Evolutionary conservation across 92 coral and sea anemone genomes (phyloP).

Genomic region (Epizoanthus illoricatus): DNA sequence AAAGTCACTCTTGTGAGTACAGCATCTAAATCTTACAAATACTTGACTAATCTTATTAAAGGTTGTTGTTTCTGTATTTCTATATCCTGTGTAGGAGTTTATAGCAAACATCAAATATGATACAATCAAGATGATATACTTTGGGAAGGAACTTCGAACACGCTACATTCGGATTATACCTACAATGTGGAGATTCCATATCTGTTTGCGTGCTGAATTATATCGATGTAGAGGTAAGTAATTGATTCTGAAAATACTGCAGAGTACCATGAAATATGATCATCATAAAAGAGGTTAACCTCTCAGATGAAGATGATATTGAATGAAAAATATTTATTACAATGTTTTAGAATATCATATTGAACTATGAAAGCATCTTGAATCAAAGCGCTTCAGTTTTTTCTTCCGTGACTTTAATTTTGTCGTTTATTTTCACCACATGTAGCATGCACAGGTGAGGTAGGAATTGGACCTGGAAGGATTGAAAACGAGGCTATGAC

Average conservation of each 20-base stretch:
- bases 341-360: background rate
- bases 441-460: constrained; percentile 19
- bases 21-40: no score
- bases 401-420: background rate
- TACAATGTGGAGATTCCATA: constrained; percentile 10
- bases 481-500: background rate
- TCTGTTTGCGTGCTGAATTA: constrained; percentile 30
- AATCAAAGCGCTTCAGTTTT: background rate
- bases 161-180: constrained; percentile 24
- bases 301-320: background rate
- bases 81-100: background rate
- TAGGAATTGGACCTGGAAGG: constrained; percentile 13
- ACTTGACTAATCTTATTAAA: no score
- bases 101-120: constrained; percentile 6
- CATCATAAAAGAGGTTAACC: background rate
- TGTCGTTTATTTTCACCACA: background rate
- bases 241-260: background rate
- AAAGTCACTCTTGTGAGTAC: no score
- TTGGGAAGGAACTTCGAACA: background rate
- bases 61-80: no score
- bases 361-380: background rate
- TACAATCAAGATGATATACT: constrained; percentile 19
- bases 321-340: no score
- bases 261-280: no score
- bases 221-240: constrained; percentile 17